phyloP scores from a whole-genome alignment of 2,888 invertebrate genomes.

The Cheilosia scutellata region DNA sequence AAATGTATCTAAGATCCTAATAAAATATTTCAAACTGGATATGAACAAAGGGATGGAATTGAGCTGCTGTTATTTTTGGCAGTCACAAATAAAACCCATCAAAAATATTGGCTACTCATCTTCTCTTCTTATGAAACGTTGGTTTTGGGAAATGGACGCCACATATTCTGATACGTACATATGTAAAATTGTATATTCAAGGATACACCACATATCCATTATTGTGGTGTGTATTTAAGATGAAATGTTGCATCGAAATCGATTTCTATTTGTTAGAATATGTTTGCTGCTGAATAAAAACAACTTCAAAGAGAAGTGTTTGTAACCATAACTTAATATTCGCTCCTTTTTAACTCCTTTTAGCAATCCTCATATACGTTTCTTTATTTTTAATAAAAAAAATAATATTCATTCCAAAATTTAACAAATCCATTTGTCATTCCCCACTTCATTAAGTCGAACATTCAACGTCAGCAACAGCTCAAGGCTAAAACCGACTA shows the following conservation, averaged over 20 bases:
- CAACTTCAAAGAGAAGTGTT: too few species aligned
- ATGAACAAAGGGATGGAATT: neutral
- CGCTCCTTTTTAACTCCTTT: too few species aligned
- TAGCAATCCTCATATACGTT: too few species aligned
- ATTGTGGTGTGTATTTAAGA: too few species aligned
- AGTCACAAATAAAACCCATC: neutral
- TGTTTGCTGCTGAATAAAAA: too few species aligned
- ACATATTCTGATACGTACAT: neutral
- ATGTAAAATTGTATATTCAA: too few species aligned
- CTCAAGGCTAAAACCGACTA: neutral
- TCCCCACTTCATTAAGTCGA: neutral
- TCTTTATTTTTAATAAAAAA: too few species aligned
- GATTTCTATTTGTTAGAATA: too few species aligned
- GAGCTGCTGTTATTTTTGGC: neutral
- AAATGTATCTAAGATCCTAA: neutral
- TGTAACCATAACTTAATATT: too few species aligned
- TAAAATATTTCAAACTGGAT: neutral
- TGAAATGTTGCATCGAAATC: too few species aligned
- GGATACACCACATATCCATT: neutral
- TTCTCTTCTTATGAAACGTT: neutral
- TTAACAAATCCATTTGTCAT: neutral
- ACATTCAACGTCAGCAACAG: neutral
- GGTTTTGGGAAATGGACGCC: neutral
- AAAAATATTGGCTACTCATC: neutral
- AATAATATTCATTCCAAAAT: too few species aligned